phyloP scores from a whole-genome alignment of 2,113 vertebrate species.

The Chlorodrepanis virens region DNA sequence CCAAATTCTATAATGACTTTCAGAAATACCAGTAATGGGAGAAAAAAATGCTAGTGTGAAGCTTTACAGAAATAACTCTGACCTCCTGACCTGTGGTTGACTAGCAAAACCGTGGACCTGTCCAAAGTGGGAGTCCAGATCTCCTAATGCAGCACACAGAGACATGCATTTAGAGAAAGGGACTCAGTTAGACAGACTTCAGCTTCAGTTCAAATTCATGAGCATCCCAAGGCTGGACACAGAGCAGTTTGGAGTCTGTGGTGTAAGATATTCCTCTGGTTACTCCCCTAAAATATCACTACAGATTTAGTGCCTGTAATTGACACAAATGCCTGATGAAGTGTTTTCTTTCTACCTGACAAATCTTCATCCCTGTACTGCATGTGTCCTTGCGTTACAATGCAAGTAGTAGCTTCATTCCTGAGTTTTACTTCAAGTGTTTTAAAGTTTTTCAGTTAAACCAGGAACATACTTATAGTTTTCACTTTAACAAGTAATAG shows the following conservation, averaged over 20 bases:
- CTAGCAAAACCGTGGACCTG: neutral
- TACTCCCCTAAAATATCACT: neutral
- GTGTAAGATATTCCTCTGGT: neutral
- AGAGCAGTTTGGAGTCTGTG: neutral
- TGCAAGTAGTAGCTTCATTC: neutral
- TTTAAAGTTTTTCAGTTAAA: neutral
- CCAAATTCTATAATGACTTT: neutral
- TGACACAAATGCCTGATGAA: accelerated
- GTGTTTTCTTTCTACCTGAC: neutral
- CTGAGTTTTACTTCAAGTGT: neutral
- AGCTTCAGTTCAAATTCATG: neutral
- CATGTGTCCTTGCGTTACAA: neutral
- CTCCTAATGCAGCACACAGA: neutral
- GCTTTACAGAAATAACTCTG: neutral
- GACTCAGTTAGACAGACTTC: neutral
- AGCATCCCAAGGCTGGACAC: neutral
- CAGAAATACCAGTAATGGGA: neutral
- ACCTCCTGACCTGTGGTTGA: neutral
- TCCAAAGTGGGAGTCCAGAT: neutral
- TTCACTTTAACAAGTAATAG: neutral
- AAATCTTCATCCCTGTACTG: neutral
- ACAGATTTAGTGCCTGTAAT: neutral
- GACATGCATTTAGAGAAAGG: neutral
- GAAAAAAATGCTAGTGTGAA: neutral
- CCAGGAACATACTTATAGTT: neutral